Percentiles rank a stretch among this genome's conserved stretches.
Conservation (phyloP, 64 coral and sea anemone species). For the Pocillopora verrucosa region DNA sequence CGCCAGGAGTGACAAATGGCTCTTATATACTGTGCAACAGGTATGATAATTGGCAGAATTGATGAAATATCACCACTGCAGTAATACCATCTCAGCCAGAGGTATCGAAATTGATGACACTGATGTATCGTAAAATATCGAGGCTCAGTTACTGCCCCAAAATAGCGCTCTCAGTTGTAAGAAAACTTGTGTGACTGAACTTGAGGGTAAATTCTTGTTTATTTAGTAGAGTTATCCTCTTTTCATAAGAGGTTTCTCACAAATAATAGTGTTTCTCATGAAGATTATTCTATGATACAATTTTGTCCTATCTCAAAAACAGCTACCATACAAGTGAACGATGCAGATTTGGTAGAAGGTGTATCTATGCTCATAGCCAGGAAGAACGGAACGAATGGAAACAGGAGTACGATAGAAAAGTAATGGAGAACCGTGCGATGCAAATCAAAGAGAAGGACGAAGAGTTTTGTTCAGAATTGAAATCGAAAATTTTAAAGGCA, state of each 20-base stretch:
- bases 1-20: conserved; percentile 23
- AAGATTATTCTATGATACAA: too few relatives aligned
- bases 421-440: not conserved
- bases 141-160: too few relatives aligned
- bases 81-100: too few relatives aligned
- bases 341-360: conserved; percentile 53
- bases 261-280: too few relatives aligned
- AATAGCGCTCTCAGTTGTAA: too few relatives aligned
- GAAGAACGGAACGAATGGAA: conserved; percentile 40
- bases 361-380: conserved; percentile 32
- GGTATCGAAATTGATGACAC: too few relatives aligned
- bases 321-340: not conserved
- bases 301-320: not conserved
- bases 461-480: not conserved
- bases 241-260: too few relatives aligned
- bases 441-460: not conserved
- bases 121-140: too few relatives aligned
- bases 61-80: too few relatives aligned
- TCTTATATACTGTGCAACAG: conserved; percentile 10
- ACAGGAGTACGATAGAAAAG: conserved; percentile 6
- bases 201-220: too few relatives aligned
- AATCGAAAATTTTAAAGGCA: conserved; percentile 16
- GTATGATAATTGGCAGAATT: conserved; percentile 11
- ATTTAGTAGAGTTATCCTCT: too few relatives aligned
- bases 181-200: too few relatives aligned